Base-by-base conservation (phyloP, 2,888 invertebrate genomes). In the Tryphoninae sp. region DNA sequence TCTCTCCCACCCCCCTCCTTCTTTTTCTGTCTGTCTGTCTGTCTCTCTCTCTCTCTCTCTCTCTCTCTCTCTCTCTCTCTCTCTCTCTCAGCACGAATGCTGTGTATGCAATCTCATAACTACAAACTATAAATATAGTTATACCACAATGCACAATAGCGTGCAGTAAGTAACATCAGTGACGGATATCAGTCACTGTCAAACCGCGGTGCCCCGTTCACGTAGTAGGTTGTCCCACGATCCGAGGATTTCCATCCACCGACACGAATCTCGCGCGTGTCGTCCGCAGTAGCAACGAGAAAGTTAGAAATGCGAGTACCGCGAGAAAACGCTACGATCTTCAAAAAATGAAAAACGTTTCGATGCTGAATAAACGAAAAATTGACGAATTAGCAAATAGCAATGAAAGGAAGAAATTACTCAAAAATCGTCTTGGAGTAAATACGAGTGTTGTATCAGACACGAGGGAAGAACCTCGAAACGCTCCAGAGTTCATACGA, bases 181-280 rank as follows among this genome's bases (percentile, higher is more conserved):
- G 76, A 81, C 49, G 55, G 69, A 55, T 51, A 78, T 78, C 78
- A 26, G 61, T 81, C 81, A 81, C 71, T 78, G 81, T 69, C 78
- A 49, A 49, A 45, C 26, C 45, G 1, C 51, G 23, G 53, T 16
- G 76, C 33, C n/a, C 59, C 11, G 23, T 71, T 65, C 65, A 40
- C 67, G 65, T 11, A 51, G 23, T 80, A 26, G 71, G 40, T 22
- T 65, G 75, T 71, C 51, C 33, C 45, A 26, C 33, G 3, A 45
- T 42, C 59, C 26, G 61, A 59, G 72, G 58, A 78, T 62, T 71
- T 26, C 11, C 71, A 78, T 72, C 78, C 65, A 33, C 16, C 33
- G 22, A 33, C n/a, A 67, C 26, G 3, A 69, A 22, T 40, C 22
- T 40, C 22, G 22, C 45, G 45, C 13, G 45, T 9, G 45, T 53